Conservation (phyloP, 92 coral and sea anemone genomes). For the Chrysogorgia sp. region DNA sequence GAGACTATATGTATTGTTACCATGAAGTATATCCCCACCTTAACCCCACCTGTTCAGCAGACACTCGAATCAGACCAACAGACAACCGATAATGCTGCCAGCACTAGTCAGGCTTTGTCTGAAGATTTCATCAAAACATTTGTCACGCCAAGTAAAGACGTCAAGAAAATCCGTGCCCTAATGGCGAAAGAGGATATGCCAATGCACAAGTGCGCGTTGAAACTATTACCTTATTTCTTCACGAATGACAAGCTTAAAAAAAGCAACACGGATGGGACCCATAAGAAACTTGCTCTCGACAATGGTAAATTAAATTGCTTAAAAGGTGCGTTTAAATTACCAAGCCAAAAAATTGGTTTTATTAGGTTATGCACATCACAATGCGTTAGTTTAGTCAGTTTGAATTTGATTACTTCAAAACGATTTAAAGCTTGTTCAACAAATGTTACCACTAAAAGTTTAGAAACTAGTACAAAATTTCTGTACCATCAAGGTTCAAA, state of each 20-base stretch:
- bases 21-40: too few species aligned
- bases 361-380: too few species aligned
- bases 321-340: not conserved
- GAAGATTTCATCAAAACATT: not conserved
- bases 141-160: constrained; percentile 5
- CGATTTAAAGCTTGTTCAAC: too few species aligned
- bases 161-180: not conserved
- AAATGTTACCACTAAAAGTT: too few species aligned
- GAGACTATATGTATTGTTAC: too few species aligned
- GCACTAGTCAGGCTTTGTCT: not conserved
- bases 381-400: too few species aligned
- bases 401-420: too few species aligned
- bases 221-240: not conserved
- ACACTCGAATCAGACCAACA: not conserved
- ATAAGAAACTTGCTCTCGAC: not conserved
- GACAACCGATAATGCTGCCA: not conserved
- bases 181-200: constrained; percentile 4
- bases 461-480: too few species aligned
- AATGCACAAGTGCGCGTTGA: constrained; percentile 1
- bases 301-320: not conserved
- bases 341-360: too few species aligned
- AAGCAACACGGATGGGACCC: not conserved
- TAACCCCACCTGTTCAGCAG: not conserved
- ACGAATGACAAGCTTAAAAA: not conserved
- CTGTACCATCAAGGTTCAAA: too few species aligned